Evolutionary conservation across 1,140 invertebrate genomes (phyloP).

Genomic region (Anadara kagoshimensis): DNA sequence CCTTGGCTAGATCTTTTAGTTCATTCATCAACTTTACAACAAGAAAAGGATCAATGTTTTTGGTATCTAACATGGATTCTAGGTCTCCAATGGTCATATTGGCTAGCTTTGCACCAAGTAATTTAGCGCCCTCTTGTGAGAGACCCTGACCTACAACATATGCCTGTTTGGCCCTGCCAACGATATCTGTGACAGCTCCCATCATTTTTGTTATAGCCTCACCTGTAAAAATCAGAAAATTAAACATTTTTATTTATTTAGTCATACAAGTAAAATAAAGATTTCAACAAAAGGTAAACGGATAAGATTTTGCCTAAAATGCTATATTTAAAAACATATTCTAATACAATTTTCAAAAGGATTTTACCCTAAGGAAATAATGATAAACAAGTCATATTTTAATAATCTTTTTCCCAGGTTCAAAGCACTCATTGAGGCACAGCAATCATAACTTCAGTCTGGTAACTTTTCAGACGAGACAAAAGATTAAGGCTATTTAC

Average conservation of each 20-base stretch:
- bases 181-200: constrained; percentile 20
- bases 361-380: too few species aligned
- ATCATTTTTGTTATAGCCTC: constrained; percentile 39
- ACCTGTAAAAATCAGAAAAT: constrained; percentile 10
- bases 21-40: constrained; percentile 46
- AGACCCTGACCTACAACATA: constrained; percentile 55
- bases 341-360: too few species aligned
- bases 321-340: not conserved
- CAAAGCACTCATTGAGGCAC: too few species aligned
- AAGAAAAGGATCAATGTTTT: constrained; percentile 54
- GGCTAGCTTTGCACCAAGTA: constrained; percentile 54
- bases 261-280: not conserved
- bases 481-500: too few species aligned
- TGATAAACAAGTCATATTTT: too few species aligned
- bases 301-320: not conserved
- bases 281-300: not conserved
- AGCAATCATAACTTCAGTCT: too few species aligned
- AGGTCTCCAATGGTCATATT: constrained; percentile 62
- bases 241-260: not conserved
- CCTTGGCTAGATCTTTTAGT: constrained; percentile 48
- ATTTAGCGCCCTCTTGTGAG: constrained; percentile 41
- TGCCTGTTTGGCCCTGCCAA: constrained; percentile 36
- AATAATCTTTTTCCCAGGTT: too few species aligned
- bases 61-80: constrained; percentile 44
- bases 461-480: too few species aligned